Base-by-base conservation (phyloP, 35 echinoderm and acorn worm species). In the Holothuria glaberrima region DNA sequence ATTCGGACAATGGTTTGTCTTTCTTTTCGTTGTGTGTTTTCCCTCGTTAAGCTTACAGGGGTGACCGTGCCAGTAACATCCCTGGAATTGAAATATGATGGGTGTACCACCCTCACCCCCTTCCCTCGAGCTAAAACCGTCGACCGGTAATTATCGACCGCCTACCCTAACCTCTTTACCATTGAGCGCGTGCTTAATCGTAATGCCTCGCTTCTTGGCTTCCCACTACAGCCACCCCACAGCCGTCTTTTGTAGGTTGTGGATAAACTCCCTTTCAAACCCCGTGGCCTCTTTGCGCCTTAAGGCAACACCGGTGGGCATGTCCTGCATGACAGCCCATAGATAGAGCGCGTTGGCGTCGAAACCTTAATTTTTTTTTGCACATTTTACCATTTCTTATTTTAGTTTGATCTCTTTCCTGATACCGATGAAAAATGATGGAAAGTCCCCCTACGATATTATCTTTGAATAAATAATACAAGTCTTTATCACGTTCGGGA, bases 281-380 rank as follows among this genome's bases (percentile, higher is more conserved):
- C 48, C 69, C 9, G 26, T 54, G 5, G 86, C 14, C 61, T 24
- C 45, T 48, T 35, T 85, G 18, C 92, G 72, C 41, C 92, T 83
- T n/a, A 86, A 27, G 44, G 58, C 82, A 56, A 71, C 66, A 5
- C 92, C 92, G 22, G 67, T 90, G 21, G 92, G 92, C 92, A 93
- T 92, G 12, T 88, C 68, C 34, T 92, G 91, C 91, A 92, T 92
- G 19, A 84, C 18, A 38, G 92, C 76, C 77, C 67, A 70, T 12
- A 94, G 68, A 30, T 94, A 94, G 14, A 94, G 68, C 0, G 92
- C 92, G 33, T 94, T 94, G 76, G 92, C 92, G 60, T 94, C 86
- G 74, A 90, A 94, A 27, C 87, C 86, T 5, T n/a, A 86, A 28
- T 3, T 86, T 56, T 10, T 92, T 92, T 54, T 71, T 34, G 75